A percentile compares a stretch with the other conserved stretches of the same genome.
Conservation (phyloP, 2,888 invertebrate species). For the Acrobeloides nanus region DNA sequence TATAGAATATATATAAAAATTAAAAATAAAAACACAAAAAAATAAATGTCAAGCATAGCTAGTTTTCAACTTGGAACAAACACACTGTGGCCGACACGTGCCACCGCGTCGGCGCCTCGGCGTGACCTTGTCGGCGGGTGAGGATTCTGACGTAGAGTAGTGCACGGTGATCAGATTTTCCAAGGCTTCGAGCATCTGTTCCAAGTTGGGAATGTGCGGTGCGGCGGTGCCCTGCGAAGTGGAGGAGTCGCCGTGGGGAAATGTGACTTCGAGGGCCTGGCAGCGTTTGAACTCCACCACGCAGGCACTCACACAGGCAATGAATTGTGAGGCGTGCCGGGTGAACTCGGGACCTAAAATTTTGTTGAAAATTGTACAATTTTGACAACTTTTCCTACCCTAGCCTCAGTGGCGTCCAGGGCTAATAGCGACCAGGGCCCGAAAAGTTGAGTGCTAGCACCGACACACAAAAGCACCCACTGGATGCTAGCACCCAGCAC, state of each 20-base stretch:
- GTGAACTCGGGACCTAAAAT: slow-evolving; percentile 47
- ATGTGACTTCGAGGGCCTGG: slow-evolving; percentile 36
- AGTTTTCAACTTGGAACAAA: slow-evolving; percentile 52
- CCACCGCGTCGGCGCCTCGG: slow-evolving; percentile 43
- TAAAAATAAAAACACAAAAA: too few relatives aligned
- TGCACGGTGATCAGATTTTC: slow-evolving; percentile 49
- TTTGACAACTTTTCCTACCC: too few relatives aligned
- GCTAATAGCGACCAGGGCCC: too few relatives aligned
- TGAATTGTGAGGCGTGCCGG: slow-evolving; percentile 51
- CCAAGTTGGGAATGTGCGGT: slow-evolving; percentile 37
- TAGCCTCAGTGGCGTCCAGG: too few relatives aligned
- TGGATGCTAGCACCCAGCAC: too few relatives aligned
- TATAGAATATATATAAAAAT: too few relatives aligned
- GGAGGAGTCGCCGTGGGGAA: slow-evolving; percentile 22
- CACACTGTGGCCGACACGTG: slow-evolving; percentile 49
- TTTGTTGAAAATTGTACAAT: too few relatives aligned
- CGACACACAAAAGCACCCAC: too few relatives aligned
- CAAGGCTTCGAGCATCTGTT: slow-evolving; percentile 47
- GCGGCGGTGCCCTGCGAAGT: slow-evolving; percentile 12
- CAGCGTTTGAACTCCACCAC: slow-evolving; percentile 51
- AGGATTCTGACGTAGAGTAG: slow-evolving; percentile 49
- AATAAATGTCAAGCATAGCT: slow-evolving; percentile 53
- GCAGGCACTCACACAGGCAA: slow-evolving; percentile 48
- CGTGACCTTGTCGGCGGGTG: slow-evolving; percentile 46
- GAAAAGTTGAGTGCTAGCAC: too few relatives aligned